Conservation (phyloP, 2,797 vertebrate species). For the Cossypha niveicapilla region DNA sequence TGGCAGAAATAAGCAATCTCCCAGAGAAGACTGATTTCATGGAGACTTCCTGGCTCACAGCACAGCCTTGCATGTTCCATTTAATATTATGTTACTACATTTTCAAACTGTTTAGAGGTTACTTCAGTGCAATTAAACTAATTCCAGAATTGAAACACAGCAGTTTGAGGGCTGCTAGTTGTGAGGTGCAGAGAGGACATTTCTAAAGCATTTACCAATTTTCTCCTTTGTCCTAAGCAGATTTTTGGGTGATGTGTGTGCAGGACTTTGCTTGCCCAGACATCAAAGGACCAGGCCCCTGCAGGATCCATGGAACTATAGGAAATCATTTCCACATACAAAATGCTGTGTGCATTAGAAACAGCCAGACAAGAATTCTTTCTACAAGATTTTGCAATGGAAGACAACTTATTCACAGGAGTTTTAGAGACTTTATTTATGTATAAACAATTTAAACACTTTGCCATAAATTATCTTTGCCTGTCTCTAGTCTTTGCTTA, state of each 20-base stretch:
- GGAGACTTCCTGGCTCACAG: background rate
- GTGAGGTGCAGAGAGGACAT: background rate
- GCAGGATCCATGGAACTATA: background rate
- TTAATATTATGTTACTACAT: background rate
- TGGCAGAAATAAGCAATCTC: background rate
- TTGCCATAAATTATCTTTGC: conserved; percentile 99
- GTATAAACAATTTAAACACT: conserved; percentile 99
- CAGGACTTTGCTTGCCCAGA: background rate
- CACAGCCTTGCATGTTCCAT: background rate
- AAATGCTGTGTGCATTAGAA: background rate
- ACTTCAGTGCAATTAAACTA: background rate
- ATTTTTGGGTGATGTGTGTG: background rate
- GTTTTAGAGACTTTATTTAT: conserved; percentile 99
- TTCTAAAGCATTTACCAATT: background rate
- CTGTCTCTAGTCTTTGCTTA: conserved; percentile 98
- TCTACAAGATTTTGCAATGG: conserved; percentile 70
- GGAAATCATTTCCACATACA: fast-evolving
- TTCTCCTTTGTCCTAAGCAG: background rate
- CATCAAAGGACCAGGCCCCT: background rate
- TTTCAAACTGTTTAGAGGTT: background rate
- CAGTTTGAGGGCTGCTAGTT: background rate
- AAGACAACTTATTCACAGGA: conserved; percentile 93
- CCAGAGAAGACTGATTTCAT: background rate
- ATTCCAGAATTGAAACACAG: background rate
- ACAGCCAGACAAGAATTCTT: background rate